Conservation (phyloP, 2,797 vertebrate species). For the Oryzias sinensis region DNA sequence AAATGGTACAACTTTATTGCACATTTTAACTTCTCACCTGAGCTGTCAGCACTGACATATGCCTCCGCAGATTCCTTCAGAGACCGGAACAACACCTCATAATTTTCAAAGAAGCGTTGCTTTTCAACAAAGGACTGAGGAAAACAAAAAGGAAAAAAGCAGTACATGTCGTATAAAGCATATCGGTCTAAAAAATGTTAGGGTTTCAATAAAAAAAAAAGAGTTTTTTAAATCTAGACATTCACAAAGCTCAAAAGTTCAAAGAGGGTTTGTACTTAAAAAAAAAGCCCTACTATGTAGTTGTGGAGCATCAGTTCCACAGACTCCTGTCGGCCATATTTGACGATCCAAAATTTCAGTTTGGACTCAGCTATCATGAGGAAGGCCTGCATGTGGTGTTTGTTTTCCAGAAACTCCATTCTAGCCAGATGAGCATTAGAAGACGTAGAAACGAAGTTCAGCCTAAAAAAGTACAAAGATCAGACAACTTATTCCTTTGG, state of each 20-base stretch:
- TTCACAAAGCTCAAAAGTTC: constrained; percentile 1
- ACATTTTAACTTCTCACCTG: constrained; percentile 76
- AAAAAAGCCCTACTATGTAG: constrained; percentile 82
- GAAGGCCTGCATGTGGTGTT: constrained; percentile 90
- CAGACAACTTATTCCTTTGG: constrained; percentile 3
- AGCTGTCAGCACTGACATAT: constrained; percentile 84
- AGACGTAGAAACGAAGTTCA: constrained; percentile 88
- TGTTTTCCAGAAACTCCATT: constrained; percentile 92
- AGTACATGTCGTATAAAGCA: background rate
- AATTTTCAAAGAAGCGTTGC: constrained; percentile 90
- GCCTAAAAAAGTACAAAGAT: constrained; percentile 74
- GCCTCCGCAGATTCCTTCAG: constrained; percentile 86
- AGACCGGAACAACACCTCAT: constrained; percentile 87
- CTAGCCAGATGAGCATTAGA: constrained; percentile 89
- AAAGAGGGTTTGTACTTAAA: background rate
- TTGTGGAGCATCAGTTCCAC: constrained; percentile 88
- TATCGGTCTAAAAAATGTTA: background rate
- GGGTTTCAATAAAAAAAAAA: background rate
- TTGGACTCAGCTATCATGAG: constrained; percentile 89
- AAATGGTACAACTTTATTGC: background rate
- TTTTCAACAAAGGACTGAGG: constrained; percentile 89
- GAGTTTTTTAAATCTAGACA: background rate
- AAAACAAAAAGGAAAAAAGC: constrained; percentile 11
- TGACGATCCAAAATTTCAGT: constrained; percentile 95
- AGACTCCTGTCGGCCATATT: constrained; percentile 88